Percentiles rank a stretch among this genome's conserved stretches.
These are phyloP conservation scores for Ypsolopha scabrella DNA, from an alignment of 2,888 invertebrate genomes.

Conservation along the genomic window DNA sequence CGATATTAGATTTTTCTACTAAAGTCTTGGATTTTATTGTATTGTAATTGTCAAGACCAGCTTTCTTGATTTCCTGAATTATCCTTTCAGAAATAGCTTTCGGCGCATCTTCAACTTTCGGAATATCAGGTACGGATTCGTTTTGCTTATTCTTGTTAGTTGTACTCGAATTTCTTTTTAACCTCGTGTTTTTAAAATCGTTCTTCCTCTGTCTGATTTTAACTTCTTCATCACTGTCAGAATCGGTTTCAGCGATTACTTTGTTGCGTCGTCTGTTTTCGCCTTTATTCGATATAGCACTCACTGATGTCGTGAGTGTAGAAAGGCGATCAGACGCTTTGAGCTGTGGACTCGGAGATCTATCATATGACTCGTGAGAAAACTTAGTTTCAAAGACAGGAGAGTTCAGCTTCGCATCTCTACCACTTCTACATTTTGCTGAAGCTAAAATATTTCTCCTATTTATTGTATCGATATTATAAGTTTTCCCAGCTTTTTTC, in stretches of 20 bases:
- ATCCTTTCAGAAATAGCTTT: slow-evolving; percentile 43
- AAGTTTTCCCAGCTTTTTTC: slow-evolving; percentile 79
- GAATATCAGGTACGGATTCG: slow-evolving; percentile 33
- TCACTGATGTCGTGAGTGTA: slow-evolving; percentile 65
- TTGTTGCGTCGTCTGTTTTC: slow-evolving; percentile 61
- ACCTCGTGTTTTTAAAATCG: slow-evolving; percentile 56
- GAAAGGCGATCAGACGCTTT: slow-evolving; percentile 66
- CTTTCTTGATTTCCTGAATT: slow-evolving; percentile 45
- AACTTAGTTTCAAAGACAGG: slow-evolving; percentile 80
- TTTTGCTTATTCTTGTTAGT: slow-evolving; percentile 47
- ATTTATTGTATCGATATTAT: slow-evolving; percentile 86
- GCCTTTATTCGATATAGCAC: slow-evolving; percentile 63
- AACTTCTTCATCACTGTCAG: slow-evolving; percentile 48
- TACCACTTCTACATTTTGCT: slow-evolving; percentile 86
- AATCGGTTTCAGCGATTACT: slow-evolving; percentile 54
- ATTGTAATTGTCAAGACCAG: slow-evolving; percentile 30
- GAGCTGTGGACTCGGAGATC: slow-evolving; percentile 58
- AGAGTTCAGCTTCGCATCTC: slow-evolving; percentile 78
- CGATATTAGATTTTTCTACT: slow-evolving; percentile 22
- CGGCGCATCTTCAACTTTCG: slow-evolving; percentile 43
- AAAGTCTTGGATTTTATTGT: slow-evolving; percentile 15
- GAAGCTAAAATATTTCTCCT: slow-evolving; percentile 89
- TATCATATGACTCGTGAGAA: slow-evolving; percentile 69
- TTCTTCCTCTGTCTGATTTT: slow-evolving; percentile 55
- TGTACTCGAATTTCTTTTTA: slow-evolving; percentile 54